A percentile compares a stretch with the other conserved stretches of the same genome.
phyloP scores from a whole-genome alignment of 1,140 invertebrate species.

The Mercenaria mercenaria region DNA sequence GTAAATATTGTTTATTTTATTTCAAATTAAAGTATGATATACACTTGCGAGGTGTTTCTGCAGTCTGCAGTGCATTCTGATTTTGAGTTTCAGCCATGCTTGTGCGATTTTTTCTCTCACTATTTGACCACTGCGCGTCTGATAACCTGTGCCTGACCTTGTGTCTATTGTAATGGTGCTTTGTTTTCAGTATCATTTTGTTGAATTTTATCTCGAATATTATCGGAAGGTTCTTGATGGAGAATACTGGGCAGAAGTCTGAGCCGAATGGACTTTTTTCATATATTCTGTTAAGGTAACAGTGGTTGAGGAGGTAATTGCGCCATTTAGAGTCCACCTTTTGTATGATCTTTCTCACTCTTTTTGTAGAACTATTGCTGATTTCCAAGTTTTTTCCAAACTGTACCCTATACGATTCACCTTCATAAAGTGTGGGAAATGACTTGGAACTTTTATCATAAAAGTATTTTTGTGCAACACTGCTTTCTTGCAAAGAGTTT shows the following conservation, averaged over 20 bases:
- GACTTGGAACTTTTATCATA: constrained; percentile 1
- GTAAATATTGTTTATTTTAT: no score
- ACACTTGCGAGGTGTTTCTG: no score
- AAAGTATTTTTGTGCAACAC: background rate
- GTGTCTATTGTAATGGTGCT: background rate
- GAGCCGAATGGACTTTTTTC: background rate
- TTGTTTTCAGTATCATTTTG: background rate
- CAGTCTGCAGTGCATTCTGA: no score
- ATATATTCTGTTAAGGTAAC: background rate
- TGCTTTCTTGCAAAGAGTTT: no score
- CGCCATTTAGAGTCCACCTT: background rate
- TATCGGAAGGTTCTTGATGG: background rate
- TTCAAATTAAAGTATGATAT: no score
- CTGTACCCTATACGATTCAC: background rate
- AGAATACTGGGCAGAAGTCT: background rate
- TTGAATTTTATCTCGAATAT: background rate
- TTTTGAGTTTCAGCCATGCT: no score
- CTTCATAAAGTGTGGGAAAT: background rate
- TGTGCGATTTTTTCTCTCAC: background rate
- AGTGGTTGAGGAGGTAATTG: background rate
- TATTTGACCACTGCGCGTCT: no score
- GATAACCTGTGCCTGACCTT: no score
- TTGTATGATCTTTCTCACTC: background rate
- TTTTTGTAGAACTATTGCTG: background rate
- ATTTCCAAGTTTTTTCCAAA: background rate